Evolutionary conservation across 64 coral and sea anemone species (phyloP).

Genomic region (Dendrophyllia cribrosa): DNA sequence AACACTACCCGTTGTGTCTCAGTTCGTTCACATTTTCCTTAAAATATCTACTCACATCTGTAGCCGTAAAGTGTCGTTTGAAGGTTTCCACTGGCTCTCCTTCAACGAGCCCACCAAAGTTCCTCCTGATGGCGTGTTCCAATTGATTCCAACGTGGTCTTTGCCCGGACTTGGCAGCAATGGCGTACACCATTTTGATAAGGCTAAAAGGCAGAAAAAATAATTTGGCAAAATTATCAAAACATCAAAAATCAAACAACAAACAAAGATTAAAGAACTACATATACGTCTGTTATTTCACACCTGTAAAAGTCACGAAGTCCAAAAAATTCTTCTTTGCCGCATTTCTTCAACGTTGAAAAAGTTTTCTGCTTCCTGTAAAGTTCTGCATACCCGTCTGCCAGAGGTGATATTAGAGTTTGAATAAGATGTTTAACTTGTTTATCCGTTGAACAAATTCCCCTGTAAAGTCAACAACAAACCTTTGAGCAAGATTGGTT

Average conservation of each 20-base stretch:
- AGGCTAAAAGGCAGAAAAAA: constrained; percentile 49
- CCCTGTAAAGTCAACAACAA: constrained; percentile 31
- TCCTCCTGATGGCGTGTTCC: constrained; percentile 86
- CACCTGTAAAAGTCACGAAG: constrained; percentile 97
- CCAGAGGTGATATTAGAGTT: constrained; percentile 59
- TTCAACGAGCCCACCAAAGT: constrained; percentile 91
- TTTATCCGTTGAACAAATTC: constrained; percentile 68
- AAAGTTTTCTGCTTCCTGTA: constrained; percentile 75
- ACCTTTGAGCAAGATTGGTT: neutral
- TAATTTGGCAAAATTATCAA: neutral
- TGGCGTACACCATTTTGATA: constrained; percentile 93
- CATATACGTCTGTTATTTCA: neutral
- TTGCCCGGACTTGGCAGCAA: constrained; percentile 49
- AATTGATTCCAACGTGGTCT: constrained; percentile 67
- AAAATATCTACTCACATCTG: neutral
- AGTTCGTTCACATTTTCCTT: too few relatives aligned
- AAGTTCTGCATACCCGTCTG: constrained; percentile 75
- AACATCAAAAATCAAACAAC: neutral
- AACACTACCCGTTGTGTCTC: too few relatives aligned
- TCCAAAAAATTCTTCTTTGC: constrained; percentile 93
- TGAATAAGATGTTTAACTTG: constrained; percentile 44
- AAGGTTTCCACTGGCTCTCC: constrained; percentile 67
- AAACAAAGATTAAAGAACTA: neutral
- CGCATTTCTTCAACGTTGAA: constrained; percentile 67
- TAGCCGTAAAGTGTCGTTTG: neutral